Evolutionary conservation across 1,140 invertebrate genomes (phyloP).

Genomic region (Leptinotarsa defecta): DNA sequence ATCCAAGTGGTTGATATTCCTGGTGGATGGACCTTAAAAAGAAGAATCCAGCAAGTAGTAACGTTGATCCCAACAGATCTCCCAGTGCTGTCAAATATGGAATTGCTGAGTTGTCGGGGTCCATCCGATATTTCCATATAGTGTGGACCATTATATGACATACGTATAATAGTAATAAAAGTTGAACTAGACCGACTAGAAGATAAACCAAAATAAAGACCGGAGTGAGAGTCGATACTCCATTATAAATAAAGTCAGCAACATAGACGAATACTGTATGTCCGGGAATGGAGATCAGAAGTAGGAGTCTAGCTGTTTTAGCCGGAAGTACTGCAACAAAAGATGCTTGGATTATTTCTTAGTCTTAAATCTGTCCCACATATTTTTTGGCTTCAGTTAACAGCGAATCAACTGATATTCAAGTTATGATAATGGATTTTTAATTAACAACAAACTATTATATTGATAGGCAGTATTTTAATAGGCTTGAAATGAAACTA

Average conservation of each 20-base stretch:
- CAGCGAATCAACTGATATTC: too few relatives aligned
- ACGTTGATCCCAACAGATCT: conserved; percentile 87
- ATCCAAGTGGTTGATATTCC: conserved; percentile 32
- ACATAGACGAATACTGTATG: conserved; percentile 88
- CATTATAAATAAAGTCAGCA: conserved; percentile 73
- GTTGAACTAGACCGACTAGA: conserved; percentile 65
- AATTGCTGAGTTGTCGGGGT: conserved; percentile 97
- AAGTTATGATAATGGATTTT: too few relatives aligned
- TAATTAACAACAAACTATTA: too few relatives aligned
- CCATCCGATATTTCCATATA: conserved; percentile 89
- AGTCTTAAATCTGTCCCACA: too few relatives aligned
- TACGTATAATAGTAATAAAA: conserved; percentile 79
- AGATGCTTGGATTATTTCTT: background rate
- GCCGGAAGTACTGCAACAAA: conserved; percentile 69
- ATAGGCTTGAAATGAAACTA: too few relatives aligned
- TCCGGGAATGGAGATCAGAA: conserved; percentile 87
- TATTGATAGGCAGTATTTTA: too few relatives aligned
- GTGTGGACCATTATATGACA: conserved; percentile 86
- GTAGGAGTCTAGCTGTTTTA: conserved; percentile 82
- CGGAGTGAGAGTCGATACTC: conserved; percentile 62
- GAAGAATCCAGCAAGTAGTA: conserved; percentile 83
- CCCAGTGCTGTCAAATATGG: conserved; percentile 94
- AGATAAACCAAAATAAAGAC: conserved; percentile 72
- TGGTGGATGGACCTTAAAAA: conserved; percentile 69
- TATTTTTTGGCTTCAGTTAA: too few relatives aligned